phyloP scores from a whole-genome alignment of 2,113 vertebrate species.

The Petrocephalus zakoni region DNA sequence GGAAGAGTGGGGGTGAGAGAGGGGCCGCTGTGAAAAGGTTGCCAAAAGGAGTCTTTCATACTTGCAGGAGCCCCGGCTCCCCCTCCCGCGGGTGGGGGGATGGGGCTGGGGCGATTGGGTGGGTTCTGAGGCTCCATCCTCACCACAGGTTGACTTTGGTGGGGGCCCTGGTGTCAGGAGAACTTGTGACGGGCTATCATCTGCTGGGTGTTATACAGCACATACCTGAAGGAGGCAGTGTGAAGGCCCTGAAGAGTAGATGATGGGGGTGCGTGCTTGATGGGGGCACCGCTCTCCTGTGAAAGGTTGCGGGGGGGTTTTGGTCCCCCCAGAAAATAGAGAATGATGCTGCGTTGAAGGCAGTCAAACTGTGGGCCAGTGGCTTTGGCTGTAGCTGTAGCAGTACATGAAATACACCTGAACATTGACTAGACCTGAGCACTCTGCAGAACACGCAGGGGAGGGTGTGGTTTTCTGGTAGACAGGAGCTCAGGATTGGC shows the following conservation, averaged over 20 bases:
- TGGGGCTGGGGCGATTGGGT: too few species aligned
- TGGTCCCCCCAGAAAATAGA: not conserved
- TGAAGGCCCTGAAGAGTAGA: not conserved
- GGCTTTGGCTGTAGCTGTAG: not conserved
- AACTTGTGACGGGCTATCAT: too few species aligned
- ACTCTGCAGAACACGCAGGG: not conserved
- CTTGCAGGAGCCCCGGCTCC: not conserved
- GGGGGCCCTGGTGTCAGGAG: too few species aligned
- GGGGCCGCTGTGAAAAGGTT: not conserved
- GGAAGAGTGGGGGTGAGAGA: not conserved
- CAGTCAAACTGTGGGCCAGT: not conserved
- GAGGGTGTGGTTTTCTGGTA: not conserved
- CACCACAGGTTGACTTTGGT: not conserved
- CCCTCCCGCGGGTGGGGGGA: too few species aligned
- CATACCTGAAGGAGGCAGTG: not conserved
- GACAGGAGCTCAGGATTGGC: not conserved
- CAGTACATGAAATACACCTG: constrained; percentile 17
- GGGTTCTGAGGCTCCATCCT: not conserved
- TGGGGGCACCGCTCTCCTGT: not conserved
- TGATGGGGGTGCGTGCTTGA: not conserved
- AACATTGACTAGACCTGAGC: constrained; percentile 23
- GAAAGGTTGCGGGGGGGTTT: not conserved
- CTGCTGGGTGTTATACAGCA: not conserved
- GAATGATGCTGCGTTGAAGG: not conserved
- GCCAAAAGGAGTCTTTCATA: not conserved